phyloP scores from a whole-genome alignment of 2,797 vertebrate genomes.

The Bradypus variegatus region DNA sequence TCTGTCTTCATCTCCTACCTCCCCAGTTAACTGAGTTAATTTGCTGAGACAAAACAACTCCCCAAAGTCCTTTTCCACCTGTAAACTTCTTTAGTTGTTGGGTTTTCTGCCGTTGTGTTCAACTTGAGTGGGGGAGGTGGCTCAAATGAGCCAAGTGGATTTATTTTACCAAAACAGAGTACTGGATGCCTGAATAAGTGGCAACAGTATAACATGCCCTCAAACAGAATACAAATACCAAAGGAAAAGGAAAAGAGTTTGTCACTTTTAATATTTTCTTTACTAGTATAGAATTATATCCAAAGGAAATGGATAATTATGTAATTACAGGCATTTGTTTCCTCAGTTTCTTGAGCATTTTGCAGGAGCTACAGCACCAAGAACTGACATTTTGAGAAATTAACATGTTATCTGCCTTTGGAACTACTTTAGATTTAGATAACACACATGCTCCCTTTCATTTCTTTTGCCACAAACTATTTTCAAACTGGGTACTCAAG shows the following conservation, averaged over 20 bases:
- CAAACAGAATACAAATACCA: background rate
- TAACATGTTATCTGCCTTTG: background rate
- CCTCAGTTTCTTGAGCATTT: background rate
- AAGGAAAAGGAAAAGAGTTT: background rate
- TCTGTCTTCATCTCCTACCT: slow-evolving; percentile 34
- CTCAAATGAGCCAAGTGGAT: background rate
- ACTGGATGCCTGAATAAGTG: background rate
- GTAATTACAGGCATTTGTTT: background rate
- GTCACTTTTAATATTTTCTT: background rate
- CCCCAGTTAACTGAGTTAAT: slow-evolving; percentile 33
- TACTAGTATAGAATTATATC: background rate
- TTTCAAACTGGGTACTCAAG: background rate
- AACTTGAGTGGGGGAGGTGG: background rate
- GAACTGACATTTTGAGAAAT: background rate
- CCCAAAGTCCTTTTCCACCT: slow-evolving; percentile 18
- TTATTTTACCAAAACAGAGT: background rate
- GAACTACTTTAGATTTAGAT: background rate
- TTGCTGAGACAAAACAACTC: slow-evolving; percentile 33
- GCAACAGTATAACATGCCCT: background rate
- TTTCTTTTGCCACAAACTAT: background rate
- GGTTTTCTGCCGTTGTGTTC: background rate
- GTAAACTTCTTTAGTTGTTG: background rate
- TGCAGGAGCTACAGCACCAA: background rate
- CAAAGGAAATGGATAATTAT: background rate
- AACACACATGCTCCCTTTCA: background rate